Base-by-base conservation (phyloP, 2,797 vertebrate species). In the Sebastes taczanowskii region DNA sequence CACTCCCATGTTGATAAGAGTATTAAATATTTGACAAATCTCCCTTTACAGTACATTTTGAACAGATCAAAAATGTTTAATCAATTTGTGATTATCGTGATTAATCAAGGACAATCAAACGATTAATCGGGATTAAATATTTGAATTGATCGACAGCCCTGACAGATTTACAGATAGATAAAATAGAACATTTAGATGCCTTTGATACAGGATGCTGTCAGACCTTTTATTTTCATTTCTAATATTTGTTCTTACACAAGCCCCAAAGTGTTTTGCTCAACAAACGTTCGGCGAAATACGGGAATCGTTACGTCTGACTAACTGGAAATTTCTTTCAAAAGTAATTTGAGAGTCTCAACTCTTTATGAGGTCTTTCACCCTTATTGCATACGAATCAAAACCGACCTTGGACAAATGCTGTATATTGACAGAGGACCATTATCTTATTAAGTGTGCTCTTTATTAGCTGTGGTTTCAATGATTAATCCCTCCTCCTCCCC, bases 401-500 rank as follows among this genome's bases (percentile, higher is more conserved):
- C 29, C 65, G 38, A 74, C 66, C 83, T 73, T 84, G 49, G 18
- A 63, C 42, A 64, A 74, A 71, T 56, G 70, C 27, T 83, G 22
- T 68, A 14, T 16, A 80, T 60, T 60, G 71, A 70, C 20, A n/a
- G 18, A 58, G 27, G 14, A 60, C 25, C 4, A 67, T 71, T 66
- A 30, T 4, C 6, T 76, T 71, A 66, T 72, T 64, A 78, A 71
- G 23, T 59, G 16, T 56, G 23, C 63, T 74, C 38, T 82, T 58
- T 71, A 75, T 73, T 72, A 62, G 46, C 11, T 38, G 9, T 22
- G 30, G 11, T 56, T 77, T 55, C 63, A 84, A 61, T 58, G 29
- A 69, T 60, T 77, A 49, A 65, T 78, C 18, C 71, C 14, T 32
- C 20, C 29, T 42, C 22, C 25, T 63, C 22, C 11, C 2, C 16